Base-by-base conservation (phyloP, 2,888 invertebrate genomes). In the Drosophila multiciliata region DNA sequence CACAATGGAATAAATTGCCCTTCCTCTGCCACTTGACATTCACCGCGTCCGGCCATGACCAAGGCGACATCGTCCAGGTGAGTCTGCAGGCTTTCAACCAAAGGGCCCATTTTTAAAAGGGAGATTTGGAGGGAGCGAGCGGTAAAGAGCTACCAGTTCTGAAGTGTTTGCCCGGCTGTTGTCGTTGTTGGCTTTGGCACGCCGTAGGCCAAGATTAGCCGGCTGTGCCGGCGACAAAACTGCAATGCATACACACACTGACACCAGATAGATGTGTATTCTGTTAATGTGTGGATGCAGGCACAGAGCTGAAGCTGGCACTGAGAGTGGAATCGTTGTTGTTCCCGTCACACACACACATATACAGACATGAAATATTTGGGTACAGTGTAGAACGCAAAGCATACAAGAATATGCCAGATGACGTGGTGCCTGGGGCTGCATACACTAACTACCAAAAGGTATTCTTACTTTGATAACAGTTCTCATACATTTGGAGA, bases 21-120 rank as follows among this genome's bases (percentile, higher is more conserved):
- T 97, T 97, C 93, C 95, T 97, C 75, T 98, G 98, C 93, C 97
- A 97, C 93, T 95, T 98, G 90, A 98, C 97, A 82, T 98, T 98
- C 94, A 97, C 97, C 89, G 98, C 98, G 91, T 97, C 97, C 91
- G 97, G 98, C 79, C 96, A 96, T 91, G 95, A 96, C 88, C 97
- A 97, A 93, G 98, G 98, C 68, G 98, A 98, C 93, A 95, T 98
- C 82, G 97, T 98, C 73, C 97, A 97, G 95, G 95, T 96, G 93
- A 93, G 91, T 88, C 63, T 45, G 63, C 62, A 61, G 33, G 15
- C 42, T 45, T 8, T 45, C 45, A 45, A 23, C 45, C 15, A 9
- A 9, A 33, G 17, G 23, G 11, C 8, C 8, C 8, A 12, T 12
- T 45, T 8, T 45, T 1, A 15, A 45, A 23, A 12, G 42, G 42